Percentiles rank a stretch among this genome's conserved stretches.
Conservation (phyloP, 2,113 vertebrate species). For the Pomatorhinus ruficollis region DNA sequence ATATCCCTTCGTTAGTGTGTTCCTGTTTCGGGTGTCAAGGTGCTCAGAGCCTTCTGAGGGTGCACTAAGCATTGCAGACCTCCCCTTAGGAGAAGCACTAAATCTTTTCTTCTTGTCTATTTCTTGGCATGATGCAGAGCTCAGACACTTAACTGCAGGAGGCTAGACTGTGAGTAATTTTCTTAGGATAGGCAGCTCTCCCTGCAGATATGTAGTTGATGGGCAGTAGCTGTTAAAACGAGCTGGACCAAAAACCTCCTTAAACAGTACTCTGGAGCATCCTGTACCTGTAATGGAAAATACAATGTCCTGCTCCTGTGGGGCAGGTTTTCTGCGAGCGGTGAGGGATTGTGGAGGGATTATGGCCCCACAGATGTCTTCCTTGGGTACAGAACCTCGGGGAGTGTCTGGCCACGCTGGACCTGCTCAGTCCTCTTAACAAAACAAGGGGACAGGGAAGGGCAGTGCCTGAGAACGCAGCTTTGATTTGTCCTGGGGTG, state of each 20-base stretch:
- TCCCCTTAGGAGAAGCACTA: background rate
- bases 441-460: background rate
- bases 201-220: background rate
- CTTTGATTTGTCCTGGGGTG: background rate
- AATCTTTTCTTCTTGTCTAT: background rate
- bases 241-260: background rate
- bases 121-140: background rate
- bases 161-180: background rate
- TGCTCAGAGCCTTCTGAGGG: background rate
- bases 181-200: background rate
- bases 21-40: background rate
- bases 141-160: background rate
- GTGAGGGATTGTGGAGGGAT: background rate
- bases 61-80: background rate
- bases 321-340: background rate
- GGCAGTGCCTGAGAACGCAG: background rate
- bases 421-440: background rate
- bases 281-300: background rate
- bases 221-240: background rate
- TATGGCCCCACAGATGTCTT: background rate
- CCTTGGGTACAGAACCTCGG: background rate
- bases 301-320: background rate
- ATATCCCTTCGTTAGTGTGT: background rate
- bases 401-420: background rate
- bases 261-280: background rate